Conservation (phyloP, 2,113 vertebrate species). For the Mus musculus region GRCm39 chr12:95822501-95823000, state of each 20-base stretch:
- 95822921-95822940: neutral
- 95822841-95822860: neutral
- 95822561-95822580: neutral
- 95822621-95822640: neutral
- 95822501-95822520: neutral
- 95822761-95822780: neutral
- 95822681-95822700: neutral
- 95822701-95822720: neutral
- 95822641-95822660: neutral
- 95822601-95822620: neutral
- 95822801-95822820: neutral
- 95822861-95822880: neutral
- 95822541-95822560: neutral
- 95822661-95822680: neutral
- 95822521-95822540: neutral
- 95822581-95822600: neutral
- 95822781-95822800: neutral
- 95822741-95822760: neutral
- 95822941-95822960: neutral
- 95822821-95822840: neutral
- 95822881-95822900: neutral
- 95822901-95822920: neutral
- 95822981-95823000: constrained; percentile 27
- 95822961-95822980: neutral
- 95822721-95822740: neutral